phyloP scores from a whole-genome alignment of 2,888 invertebrate genomes.

The Rhagium mordax region DNA sequence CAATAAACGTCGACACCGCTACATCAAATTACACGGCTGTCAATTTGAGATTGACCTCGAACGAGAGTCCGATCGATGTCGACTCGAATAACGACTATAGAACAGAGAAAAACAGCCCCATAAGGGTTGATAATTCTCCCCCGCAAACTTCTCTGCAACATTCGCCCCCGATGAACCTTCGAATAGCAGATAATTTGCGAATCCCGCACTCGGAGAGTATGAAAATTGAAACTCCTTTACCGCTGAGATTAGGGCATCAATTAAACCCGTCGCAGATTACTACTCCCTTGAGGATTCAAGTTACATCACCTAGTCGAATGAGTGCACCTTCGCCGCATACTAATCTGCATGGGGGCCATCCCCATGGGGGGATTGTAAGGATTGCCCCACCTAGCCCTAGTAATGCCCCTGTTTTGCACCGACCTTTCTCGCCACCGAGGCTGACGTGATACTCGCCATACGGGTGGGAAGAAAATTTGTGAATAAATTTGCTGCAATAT shows the following conservation, averaged over 20 bases:
- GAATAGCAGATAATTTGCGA: constrained; percentile 60
- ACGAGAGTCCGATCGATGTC: constrained; percentile 64
- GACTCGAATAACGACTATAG: constrained; percentile 58
- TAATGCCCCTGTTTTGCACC: constrained; percentile 64
- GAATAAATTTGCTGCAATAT: constrained; percentile 59
- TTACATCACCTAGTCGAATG: constrained; percentile 61
- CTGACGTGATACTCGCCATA: constrained; percentile 68
- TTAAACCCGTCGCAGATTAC: constrained; percentile 58
- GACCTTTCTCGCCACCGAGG: constrained; percentile 69
- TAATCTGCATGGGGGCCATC: constrained; percentile 57
- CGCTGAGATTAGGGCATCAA: constrained; percentile 62
- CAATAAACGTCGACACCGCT: constrained; percentile 59
- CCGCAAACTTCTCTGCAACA: constrained; percentile 57
- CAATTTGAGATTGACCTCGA: constrained; percentile 56
- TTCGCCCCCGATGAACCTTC: constrained; percentile 67
- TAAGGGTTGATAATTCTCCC: constrained; percentile 58
- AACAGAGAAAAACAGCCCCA: constrained; percentile 59
- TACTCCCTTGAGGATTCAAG: constrained; percentile 67
- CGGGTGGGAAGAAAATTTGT: constrained; percentile 55
- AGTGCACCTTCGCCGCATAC: constrained; percentile 60
- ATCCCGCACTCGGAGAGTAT: constrained; percentile 44
- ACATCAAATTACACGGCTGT: constrained; percentile 56
- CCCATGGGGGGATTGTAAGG: constrained; percentile 66
- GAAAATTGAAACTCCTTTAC: constrained; percentile 64
- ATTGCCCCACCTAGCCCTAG: constrained; percentile 67